These are phyloP conservation scores for Malacoraja senta DNA, from an alignment of 2,797 vertebrate genomes.

Conservation along the genomic window DNA sequence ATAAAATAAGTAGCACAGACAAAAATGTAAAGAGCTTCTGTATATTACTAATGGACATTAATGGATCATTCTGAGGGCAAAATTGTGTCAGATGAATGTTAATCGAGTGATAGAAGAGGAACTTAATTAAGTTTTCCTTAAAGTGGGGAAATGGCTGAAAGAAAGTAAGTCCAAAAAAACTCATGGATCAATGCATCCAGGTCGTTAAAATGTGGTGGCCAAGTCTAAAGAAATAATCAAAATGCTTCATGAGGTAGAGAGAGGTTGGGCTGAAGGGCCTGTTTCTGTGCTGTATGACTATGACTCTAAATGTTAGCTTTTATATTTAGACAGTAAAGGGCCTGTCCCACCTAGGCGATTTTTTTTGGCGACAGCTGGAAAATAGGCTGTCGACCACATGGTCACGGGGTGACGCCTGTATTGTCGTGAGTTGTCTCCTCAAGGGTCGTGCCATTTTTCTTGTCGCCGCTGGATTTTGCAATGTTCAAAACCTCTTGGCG, in stretches of 20 bases:
- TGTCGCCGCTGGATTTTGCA: no score
- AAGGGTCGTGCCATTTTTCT: no score
- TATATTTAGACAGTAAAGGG: neutral
- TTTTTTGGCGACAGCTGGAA: no score
- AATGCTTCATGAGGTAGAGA: neutral
- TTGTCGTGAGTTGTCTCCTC: no score
- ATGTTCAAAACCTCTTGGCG: no score
- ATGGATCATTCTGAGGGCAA: neutral
- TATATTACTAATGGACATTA: neutral
- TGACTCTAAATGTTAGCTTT: neutral
- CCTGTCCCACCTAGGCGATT: no score
- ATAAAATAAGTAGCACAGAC: neutral
- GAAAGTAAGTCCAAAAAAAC: neutral
- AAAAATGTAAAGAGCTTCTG: neutral
- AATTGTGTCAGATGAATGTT: neutral
- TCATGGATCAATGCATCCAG: neutral
- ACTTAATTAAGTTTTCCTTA: neutral
- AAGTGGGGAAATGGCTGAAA: neutral
- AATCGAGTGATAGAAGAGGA: neutral
- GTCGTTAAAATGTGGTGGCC: neutral
- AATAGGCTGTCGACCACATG: no score
- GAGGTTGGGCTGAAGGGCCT: no score
- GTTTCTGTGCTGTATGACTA: no score
- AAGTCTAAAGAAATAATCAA: neutral
- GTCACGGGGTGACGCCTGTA: no score